These are phyloP conservation scores for Helogale parvula DNA, from an alignment of 2,113 vertebrate genomes.

Conservation along the genomic window DNA sequence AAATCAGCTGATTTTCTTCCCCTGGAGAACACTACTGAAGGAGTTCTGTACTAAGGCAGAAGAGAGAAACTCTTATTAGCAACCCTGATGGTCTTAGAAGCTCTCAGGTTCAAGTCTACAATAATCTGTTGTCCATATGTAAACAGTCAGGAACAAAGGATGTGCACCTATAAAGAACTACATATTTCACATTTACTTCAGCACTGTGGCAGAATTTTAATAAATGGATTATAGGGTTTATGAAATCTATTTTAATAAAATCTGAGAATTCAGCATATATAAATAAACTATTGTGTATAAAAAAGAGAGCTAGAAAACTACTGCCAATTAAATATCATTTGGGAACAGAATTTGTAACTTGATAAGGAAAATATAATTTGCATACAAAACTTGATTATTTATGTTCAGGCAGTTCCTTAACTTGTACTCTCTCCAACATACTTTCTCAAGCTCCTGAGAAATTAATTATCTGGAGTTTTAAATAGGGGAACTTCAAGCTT, in stretches of 20 bases:
- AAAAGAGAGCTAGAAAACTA: conserved; percentile 12
- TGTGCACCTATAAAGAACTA: neutral
- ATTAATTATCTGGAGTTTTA: neutral
- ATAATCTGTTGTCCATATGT: neutral
- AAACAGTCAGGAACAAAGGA: conserved; percentile 19
- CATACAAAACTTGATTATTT: neutral
- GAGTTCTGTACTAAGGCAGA: conserved; percentile 28
- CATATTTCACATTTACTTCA: neutral
- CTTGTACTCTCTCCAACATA: conserved; percentile 31
- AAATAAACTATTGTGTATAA: conserved; percentile 17
- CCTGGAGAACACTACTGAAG: conserved; percentile 41
- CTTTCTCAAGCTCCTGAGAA: conserved; percentile 55
- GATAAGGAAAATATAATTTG: conserved; percentile 38
- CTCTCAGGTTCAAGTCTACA: neutral
- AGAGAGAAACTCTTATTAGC: conserved; percentile 2
- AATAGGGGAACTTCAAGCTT: conserved; percentile 14
- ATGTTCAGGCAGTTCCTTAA: conserved; percentile 25
- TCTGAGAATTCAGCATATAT: neutral
- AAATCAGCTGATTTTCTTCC: conserved; percentile 68
- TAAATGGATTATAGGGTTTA: neutral
- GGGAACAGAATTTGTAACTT: conserved; percentile 52
- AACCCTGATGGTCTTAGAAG: neutral
- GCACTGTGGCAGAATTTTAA: neutral
- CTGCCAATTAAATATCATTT: neutral
- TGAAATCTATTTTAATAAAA: conserved; percentile 20